Percentiles rank a stretch among this genome's conserved stretches.
Evolutionary conservation across 1,140 invertebrate genomes (phyloP).

Genomic region (Cotesia vestalis): DNA sequence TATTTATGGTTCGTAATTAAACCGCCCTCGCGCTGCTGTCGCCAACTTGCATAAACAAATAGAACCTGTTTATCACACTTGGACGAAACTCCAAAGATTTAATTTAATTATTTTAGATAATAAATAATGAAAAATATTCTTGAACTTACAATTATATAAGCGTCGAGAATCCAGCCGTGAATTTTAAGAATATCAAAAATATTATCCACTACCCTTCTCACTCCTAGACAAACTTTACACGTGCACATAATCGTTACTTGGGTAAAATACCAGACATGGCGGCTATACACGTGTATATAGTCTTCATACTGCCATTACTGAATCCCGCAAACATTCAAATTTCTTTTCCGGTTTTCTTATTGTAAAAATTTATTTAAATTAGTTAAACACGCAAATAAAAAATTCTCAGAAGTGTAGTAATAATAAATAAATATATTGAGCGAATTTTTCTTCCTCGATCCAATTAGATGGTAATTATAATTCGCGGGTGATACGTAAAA

Average conservation of each 20-base stretch:
- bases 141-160: constrained; percentile 59
- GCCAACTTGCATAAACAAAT: background rate
- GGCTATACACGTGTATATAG: background rate
- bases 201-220: constrained; percentile 45
- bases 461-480: no score
- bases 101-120: no score
- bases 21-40: no score
- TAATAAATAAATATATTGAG: constrained; percentile 1
- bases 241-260: constrained; percentile 41
- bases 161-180: constrained; percentile 59
- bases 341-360: background rate
- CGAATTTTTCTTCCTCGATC: no score
- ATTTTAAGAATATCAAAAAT: constrained; percentile 52
- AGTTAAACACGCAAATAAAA: background rate
- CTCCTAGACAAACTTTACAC: constrained; percentile 48
- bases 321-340: constrained; percentile 12
- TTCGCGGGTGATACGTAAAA: background rate
- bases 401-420: background rate
- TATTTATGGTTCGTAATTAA: no score
- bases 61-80: background rate
- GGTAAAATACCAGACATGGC: constrained; percentile 18
- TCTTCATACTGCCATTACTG: background rate
- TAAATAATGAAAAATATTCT: constrained; percentile 9
- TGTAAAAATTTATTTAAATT: background rate
- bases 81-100: no score